Conservation (phyloP, 23 tunicate genomes). For the Styela plicata region DNA sequence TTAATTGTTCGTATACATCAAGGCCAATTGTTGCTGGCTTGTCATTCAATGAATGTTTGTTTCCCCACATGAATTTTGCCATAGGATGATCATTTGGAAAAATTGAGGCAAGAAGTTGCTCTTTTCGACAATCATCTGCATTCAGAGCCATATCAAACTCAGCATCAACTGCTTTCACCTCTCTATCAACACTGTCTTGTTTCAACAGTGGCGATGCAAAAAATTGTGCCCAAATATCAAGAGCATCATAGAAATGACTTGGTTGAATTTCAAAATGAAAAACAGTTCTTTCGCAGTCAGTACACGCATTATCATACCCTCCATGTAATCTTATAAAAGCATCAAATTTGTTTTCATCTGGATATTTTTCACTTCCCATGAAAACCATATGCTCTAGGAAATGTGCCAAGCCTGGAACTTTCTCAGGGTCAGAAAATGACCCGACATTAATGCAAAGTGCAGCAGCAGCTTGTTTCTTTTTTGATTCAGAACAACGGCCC, state of each 20-base stretch:
- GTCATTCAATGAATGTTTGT: constrained; percentile 37
- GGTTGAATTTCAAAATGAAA: constrained; percentile 78
- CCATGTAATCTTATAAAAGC: constrained; percentile 55
- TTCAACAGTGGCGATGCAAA: constrained; percentile 75
- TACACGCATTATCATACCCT: constrained; percentile 78
- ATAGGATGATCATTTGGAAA: constrained; percentile 53
- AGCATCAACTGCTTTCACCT: constrained; percentile 93
- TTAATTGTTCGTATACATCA: constrained; percentile 45
- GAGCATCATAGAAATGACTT: constrained; percentile 45
- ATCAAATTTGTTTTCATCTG: constrained; percentile 88
- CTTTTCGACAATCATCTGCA: constrained; percentile 49
- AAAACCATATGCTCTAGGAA: constrained; percentile 98
- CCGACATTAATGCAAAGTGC: constrained; percentile 79
- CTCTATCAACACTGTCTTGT: constrained; percentile 61
- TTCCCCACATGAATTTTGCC: constrained; percentile 78
- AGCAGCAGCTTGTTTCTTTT: constrained; percentile 81
- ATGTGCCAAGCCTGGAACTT: constrained; percentile 86
- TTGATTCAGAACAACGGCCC: not conserved
- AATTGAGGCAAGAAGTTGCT: constrained; percentile 50
- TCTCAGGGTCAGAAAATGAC: constrained; percentile 80
- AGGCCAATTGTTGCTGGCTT: constrained; percentile 46
- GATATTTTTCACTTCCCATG: constrained; percentile 91
- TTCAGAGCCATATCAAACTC: constrained; percentile 75
- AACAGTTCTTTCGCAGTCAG: constrained; percentile 63
- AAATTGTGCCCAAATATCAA: constrained; percentile 89